A percentile compares a stretch with the other conserved stretches of the same genome.
phyloP scores from a whole-genome alignment of 2,797 vertebrate genomes.

The Ptychadena robeensis region DNA sequence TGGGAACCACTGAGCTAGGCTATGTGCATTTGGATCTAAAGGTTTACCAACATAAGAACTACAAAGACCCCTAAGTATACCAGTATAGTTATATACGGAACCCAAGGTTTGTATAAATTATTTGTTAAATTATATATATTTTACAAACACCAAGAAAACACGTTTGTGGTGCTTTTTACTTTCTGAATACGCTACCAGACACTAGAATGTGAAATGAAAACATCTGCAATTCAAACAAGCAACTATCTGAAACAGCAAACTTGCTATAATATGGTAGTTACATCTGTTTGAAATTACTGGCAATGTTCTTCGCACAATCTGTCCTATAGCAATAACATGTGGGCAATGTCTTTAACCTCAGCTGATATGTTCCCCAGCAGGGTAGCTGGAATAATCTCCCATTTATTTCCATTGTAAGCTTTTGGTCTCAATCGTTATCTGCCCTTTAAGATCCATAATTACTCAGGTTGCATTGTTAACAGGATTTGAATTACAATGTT shows the following conservation, averaged over 20 bases:
- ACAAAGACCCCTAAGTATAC: no score
- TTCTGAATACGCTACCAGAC: not conserved
- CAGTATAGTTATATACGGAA: no score
- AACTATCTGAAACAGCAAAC: not conserved
- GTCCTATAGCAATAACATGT: slow-evolving; percentile 38
- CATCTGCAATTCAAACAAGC: slow-evolving; percentile 31
- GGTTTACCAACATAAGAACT: no score
- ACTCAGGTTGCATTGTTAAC: slow-evolving; percentile 50
- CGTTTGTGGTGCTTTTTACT: not conserved
- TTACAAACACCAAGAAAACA: not conserved
- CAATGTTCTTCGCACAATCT: slow-evolving; percentile 9
- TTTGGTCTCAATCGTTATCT: slow-evolving; percentile 39
- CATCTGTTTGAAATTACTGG: slow-evolving; percentile 48
- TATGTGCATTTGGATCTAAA: no score
- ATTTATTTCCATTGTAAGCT: slow-evolving; percentile 30
- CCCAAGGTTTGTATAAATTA: not conserved
- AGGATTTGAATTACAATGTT: slow-evolving; percentile 38
- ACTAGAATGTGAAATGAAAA: slow-evolving; percentile 20
- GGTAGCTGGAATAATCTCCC: slow-evolving; percentile 35
- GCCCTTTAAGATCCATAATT: slow-evolving; percentile 46
- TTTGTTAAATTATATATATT: not conserved
- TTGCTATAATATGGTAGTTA: not conserved
- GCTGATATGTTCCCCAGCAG: slow-evolving; percentile 43
- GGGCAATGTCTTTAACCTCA: slow-evolving; percentile 45
- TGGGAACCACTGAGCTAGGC: no score